Percentiles rank a stretch among this genome's conserved stretches.
These are phyloP conservation scores for Diuraphis noxia DNA, from an alignment of 1,140 invertebrate genomes.

Conservation along the genomic window DNA sequence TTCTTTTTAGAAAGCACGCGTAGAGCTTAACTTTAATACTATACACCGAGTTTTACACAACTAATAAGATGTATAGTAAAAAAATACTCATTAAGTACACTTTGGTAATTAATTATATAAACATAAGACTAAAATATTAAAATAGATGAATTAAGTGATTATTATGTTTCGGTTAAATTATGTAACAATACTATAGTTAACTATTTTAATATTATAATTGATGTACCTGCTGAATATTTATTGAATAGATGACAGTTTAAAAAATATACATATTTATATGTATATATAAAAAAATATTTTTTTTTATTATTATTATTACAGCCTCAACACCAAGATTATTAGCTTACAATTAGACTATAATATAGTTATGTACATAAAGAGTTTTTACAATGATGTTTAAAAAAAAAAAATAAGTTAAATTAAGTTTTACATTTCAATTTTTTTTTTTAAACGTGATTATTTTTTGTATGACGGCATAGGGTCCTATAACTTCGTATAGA, in stretches of 20 bases:
- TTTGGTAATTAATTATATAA: background rate
- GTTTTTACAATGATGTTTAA: no score
- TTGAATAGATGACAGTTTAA: background rate
- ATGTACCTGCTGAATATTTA: background rate
- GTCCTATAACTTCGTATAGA: no score
- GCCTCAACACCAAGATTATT: no score
- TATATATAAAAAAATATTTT: no score
- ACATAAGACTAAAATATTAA: background rate
- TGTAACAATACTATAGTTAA: background rate
- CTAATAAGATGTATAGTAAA: background rate
- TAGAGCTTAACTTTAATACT: background rate
- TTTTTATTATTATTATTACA: no score
- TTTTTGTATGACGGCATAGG: no score
- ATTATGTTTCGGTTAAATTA: background rate
- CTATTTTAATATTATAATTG: background rate
- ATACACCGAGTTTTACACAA: background rate
- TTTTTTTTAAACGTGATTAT: no score
- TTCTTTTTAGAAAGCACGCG: conserved; percentile 4
- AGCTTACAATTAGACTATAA: no score
- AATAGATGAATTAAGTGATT: background rate
- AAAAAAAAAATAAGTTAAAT: no score
- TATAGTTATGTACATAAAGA: no score
- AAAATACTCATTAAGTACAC: background rate
- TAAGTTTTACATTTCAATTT: no score
- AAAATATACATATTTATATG: no score